phyloP scores from a whole-genome alignment of 2,113 vertebrate species.

The Tonatia bakeri region DNA sequence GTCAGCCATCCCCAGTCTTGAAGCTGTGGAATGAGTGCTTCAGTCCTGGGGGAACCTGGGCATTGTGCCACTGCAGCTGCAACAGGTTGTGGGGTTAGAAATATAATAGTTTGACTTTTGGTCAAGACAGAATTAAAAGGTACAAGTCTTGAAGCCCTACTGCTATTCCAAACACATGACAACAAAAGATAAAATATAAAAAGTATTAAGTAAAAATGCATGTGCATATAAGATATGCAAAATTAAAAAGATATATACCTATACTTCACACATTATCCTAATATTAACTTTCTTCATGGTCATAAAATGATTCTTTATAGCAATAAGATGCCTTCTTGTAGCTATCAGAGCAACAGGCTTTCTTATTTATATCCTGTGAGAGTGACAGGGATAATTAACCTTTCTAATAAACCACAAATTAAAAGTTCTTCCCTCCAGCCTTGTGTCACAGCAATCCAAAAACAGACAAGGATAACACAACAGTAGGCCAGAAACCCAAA shows the following conservation, averaged over 20 bases:
- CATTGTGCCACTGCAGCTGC: background rate
- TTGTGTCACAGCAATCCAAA: background rate
- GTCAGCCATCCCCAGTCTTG: background rate
- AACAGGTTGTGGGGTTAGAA: background rate
- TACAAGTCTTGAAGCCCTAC: background rate
- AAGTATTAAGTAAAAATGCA: background rate
- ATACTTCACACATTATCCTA: background rate
- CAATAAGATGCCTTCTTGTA: background rate
- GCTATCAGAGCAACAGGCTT: background rate
- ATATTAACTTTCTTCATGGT: background rate
- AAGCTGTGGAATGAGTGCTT: background rate
- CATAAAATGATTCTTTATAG: background rate
- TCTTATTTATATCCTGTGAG: background rate
- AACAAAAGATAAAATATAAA: background rate
- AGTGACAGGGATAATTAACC: background rate
- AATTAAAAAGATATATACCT: background rate
- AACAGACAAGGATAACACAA: background rate
- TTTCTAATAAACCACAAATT: background rate
- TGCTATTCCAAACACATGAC: background rate
- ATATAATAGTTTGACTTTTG: background rate
- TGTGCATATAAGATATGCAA: background rate
- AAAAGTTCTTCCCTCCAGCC: background rate
- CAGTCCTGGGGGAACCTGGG: background rate
- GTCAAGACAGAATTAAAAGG: background rate
- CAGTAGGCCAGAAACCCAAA: background rate